Evolutionary conservation across 2,113 vertebrate species (phyloP), one percentile per base, ranked within the genome.

Genomic region (Notiomystis cincta): DNA sequence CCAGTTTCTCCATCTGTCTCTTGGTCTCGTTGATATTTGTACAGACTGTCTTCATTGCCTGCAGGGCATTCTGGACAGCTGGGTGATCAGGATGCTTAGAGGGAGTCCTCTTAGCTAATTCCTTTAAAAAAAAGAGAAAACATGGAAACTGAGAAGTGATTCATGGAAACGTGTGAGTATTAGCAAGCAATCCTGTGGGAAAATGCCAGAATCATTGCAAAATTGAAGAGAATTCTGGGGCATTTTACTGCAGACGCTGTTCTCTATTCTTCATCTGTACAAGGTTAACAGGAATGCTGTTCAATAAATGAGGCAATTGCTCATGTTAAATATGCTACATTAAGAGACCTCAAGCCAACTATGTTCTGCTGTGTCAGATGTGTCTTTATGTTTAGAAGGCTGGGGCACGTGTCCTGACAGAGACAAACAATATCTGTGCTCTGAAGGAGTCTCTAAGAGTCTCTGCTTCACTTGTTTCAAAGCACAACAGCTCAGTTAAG

Each of bases 21-120:
- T 99, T 99, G 95, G 99, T 99, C 98, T 99, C 99, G 0, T 99
- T 99, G 98, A 99, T 99, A 97, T 99, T 99, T 96, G 98, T 99
- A 97, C 99, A 99, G 62, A 99, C 99, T 0, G 99, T 98, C 98
- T 99, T 99, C 99, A 99, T 99, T 89, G 98, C 98, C 97, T 99
- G 99, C 96, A 99, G 97, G 40, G 99, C 99, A 0, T 98, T 99
- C 91, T 99, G 99, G 53, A 99, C 99, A 0, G 99, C 98, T 0
- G 98, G 98, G 95, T 99, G 99, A 97, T 99, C 99, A 1, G 98
- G 96, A 51, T 99, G 99, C 96, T 99, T 99, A 80, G 98, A 98
- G 0, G 99, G 98, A 65, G 99, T 99, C 93, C 99, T 98, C 97
- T 99, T 99, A 86, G 99, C 98, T 72, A 99, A 97, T 93, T 99